Conservation (phyloP, 2,888 invertebrate species). For the Xylota segnis region DNA sequence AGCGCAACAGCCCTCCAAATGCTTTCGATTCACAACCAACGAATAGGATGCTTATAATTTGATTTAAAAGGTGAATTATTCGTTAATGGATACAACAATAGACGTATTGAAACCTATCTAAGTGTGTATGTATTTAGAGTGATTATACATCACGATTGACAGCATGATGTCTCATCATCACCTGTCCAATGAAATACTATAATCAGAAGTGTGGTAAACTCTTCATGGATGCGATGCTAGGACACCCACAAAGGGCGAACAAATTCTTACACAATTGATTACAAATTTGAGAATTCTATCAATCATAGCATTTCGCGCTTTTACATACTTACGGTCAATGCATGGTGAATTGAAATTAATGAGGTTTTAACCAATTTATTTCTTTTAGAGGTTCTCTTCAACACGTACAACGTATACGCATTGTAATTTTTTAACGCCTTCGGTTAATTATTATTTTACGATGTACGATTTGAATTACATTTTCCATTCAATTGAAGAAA, state of each 20-base stretch:
- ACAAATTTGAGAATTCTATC: constrained; percentile 42
- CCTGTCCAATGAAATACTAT: constrained; percentile 35
- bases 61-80: constrained; percentile 48
- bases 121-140: neutral
- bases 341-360: constrained; percentile 42
- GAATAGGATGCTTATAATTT: constrained; percentile 42
- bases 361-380: neutral
- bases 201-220: constrained; percentile 6
- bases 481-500: neutral
- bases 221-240: constrained; percentile 4
- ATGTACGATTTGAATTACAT: neutral
- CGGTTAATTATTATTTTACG: neutral
- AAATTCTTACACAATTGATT: constrained; percentile 53
- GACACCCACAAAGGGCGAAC: constrained; percentile 47
- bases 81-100: constrained; percentile 44
- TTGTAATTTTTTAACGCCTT: constrained; percentile 11
- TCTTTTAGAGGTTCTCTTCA: neutral
- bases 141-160: constrained; percentile 39
- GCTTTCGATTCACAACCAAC: neutral
- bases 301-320: constrained; percentile 34
- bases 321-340: neutral
- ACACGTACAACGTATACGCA: neutral
- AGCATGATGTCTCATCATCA: constrained; percentile 41
- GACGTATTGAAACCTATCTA: constrained; percentile 11
- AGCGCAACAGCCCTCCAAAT: constrained; percentile 10